phyloP scores from a whole-genome alignment of 2,113 vertebrate genomes.

The Blennius ocellaris region DNA sequence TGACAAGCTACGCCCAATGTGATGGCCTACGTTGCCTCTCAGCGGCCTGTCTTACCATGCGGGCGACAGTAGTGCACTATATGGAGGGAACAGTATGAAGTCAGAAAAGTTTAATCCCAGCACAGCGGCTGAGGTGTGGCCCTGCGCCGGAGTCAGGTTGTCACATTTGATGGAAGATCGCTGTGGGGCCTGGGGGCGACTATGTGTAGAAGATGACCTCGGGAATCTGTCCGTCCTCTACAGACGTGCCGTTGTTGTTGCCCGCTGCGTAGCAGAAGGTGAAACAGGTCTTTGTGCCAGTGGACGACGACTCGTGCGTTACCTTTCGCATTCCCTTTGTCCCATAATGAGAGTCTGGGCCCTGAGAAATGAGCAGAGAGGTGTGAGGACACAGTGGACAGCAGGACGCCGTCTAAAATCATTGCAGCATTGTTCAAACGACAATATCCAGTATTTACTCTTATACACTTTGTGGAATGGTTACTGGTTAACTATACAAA shows the following conservation, averaged over 20 bases:
- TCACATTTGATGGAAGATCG: constrained; percentile 74
- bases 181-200: constrained; percentile 55
- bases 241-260: constrained; percentile 97
- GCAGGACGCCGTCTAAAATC: too few species aligned
- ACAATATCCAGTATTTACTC: too few species aligned
- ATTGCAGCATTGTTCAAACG: too few species aligned
- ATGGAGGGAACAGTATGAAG: constrained; percentile 62
- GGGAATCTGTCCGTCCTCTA: constrained; percentile 97
- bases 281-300: constrained; percentile 95
- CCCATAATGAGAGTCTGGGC: constrained; percentile 97
- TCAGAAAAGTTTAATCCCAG: constrained; percentile 68
- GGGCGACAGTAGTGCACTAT: constrained; percentile 54
- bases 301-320: constrained; percentile 93
- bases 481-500: too few species aligned
- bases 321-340: constrained; percentile 98
- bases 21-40: constrained; percentile 52
- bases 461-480: too few species aligned
- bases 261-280: constrained; percentile 98
- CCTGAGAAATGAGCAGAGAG: constrained; percentile 72
- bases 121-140: constrained; percentile 58
- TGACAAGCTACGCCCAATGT: constrained; percentile 52
- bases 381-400: too few species aligned
- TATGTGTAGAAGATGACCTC: constrained; percentile 99
- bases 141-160: constrained; percentile 58
- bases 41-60: constrained; percentile 31